Evolutionary conservation across 2,113 vertebrate species (phyloP), one percentile per base, ranked within the genome.

Genomic region (Nettapus auritus): DNA sequence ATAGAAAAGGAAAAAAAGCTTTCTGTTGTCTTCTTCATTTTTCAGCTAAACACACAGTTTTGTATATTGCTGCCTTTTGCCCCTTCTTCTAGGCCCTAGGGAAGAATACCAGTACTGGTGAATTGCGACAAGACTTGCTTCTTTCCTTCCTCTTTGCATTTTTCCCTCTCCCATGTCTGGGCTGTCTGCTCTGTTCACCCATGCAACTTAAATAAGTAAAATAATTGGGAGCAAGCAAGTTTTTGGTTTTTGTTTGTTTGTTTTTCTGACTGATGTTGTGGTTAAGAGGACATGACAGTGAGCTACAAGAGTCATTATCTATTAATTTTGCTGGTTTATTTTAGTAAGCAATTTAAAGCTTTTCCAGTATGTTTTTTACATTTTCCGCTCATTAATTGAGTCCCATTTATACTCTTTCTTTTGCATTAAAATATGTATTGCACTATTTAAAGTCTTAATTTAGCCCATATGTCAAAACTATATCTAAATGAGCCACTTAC

Each of bases 391-490:
- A 91, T 96, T 97, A 96, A 97, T 84, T 94, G 88, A 94, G 73
- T 91, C 59, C 34, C 82, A 95, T 95, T 95, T 95, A 87, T 91
- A 66, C 38, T 68, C 42, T 75, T 97, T 89, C 78, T 94, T 97
- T 96, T 92, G 56, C 90, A 94, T 96, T 92, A 95, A 93, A 97
- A 94, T 85, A 96, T 95, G 67, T 92, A 97, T 96, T 95, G 62
- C 75, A 81, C 85, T 90, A 89, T 94, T 97, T 92, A 95, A 89
- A 95, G 68, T 62, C 90, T 95, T 96, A 96, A 97, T 97, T 95
- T 96, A 95, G 84, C 60, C 71, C 85, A 94, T 97, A 94, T 68
- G 91, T 97, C 95, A 97, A 96, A 96, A 90, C 85, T 87, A 81
- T 82, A 84, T 89, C 82, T 88, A 88, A 96, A 95, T 93, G 95